A percentile compares a stretch with the other conserved stretches of the same genome.
phyloP scores from a whole-genome alignment of 2,888 invertebrate genomes.

The Scaptodrosophila latifasciaeformis region DNA sequence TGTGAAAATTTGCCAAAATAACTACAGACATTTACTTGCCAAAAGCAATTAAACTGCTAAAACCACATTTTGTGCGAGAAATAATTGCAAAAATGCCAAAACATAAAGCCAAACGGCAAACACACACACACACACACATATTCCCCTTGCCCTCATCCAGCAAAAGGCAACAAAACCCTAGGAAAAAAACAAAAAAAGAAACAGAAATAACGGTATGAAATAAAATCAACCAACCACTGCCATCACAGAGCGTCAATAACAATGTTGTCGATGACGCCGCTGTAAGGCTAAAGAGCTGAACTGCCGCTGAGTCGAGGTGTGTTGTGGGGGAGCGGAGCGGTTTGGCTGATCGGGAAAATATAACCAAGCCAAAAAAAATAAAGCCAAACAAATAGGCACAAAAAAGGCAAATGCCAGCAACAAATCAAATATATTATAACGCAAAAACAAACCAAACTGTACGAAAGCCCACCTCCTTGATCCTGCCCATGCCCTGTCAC shows the following conservation, averaged over 20 bases:
- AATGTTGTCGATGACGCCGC: conserved; percentile 22
- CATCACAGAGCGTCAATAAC: conserved; percentile 37
- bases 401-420: conserved; percentile 47
- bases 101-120: conserved; percentile 63
- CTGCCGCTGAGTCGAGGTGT: too few relatives aligned
- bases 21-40: conserved; percentile 57
- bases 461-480: conserved; percentile 40
- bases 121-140: conserved; percentile 34
- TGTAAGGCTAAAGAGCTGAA: neutral
- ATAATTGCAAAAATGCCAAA: conserved; percentile 69
- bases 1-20: conserved; percentile 67
- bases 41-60: conserved; percentile 68
- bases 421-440: conserved; percentile 69
- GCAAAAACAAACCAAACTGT: conserved; percentile 62
- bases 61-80: conserved; percentile 68
- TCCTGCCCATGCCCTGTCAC: neutral
- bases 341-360: neutral
- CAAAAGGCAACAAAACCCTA: neutral
- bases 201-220: conserved; percentile 3
- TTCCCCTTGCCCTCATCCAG: neutral
- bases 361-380: neutral
- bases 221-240: conserved; percentile 18
- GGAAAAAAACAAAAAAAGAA: conserved; percentile 10
- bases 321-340: too few relatives aligned
- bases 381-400: conserved; percentile 47